phyloP scores from a whole-genome alignment of 1,140 invertebrate genomes.

The Drosophila santomea region DNA sequence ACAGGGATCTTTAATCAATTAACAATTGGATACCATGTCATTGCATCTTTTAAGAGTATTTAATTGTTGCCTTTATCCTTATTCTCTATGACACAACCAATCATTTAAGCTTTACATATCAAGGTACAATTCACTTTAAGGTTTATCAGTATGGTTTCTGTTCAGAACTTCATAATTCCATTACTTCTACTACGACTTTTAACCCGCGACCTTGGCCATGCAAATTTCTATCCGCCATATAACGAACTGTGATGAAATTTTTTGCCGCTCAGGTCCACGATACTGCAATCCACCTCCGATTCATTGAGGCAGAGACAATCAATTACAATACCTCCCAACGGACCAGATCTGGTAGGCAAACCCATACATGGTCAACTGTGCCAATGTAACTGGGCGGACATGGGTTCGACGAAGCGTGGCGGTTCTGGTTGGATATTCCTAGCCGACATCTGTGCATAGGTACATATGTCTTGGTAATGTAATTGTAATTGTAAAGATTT shows the following conservation, averaged over 20 bases:
- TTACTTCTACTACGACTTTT: background rate
- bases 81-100: too few relatives aligned
- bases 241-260: conserved; percentile 33
- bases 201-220: conserved; percentile 31
- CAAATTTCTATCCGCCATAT: conserved; percentile 40
- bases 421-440: conserved; percentile 11
- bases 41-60: too few relatives aligned
- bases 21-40: too few relatives aligned
- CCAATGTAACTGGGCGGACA: conserved; percentile 21
- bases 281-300: conserved; percentile 26
- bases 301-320: conserved; percentile 59
- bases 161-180: background rate
- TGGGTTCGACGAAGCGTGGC: conserved; percentile 5
- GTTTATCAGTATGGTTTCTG: too few relatives aligned
- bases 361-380: conserved; percentile 16
- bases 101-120: too few relatives aligned
- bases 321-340: conserved; percentile 62
- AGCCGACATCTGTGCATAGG: background rate
- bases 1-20: too few relatives aligned
- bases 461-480: background rate
- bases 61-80: too few relatives aligned
- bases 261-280: conserved; percentile 31
- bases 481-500: background rate
- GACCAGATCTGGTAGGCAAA: conserved; percentile 18
- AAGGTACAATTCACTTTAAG: too few relatives aligned